Percentiles rank a stretch among this genome's conserved stretches.
These are phyloP conservation scores for Pardosa pseudoannulata DNA, from an alignment of 2,888 invertebrate genomes.

Conservation along the genomic window DNA sequence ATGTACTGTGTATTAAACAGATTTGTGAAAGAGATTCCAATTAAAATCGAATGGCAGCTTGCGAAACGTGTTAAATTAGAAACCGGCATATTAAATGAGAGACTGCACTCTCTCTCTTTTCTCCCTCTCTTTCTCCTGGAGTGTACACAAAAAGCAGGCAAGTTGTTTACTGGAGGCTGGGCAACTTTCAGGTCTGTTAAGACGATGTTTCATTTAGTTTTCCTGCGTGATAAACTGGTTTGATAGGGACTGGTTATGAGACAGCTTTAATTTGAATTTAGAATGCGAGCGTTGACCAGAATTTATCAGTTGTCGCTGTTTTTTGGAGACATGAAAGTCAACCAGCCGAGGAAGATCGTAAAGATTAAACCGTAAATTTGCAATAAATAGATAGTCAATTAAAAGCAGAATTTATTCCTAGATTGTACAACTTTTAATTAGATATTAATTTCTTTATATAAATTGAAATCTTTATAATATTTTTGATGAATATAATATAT, in stretches of 20 bases:
- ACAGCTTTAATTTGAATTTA: neutral
- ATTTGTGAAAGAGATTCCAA: neutral
- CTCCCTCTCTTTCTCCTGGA: neutral
- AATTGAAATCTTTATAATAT: too few species aligned
- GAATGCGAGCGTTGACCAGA: neutral
- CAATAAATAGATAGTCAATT: neutral
- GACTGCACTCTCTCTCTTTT: neutral
- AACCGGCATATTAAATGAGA: neutral
- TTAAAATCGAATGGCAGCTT: neutral
- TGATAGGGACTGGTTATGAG: neutral
- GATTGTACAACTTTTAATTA: too few species aligned
- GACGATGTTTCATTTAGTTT: neutral
- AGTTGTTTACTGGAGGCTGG: neutral
- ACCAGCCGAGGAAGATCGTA: neutral
- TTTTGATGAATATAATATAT: too few species aligned
- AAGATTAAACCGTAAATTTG: neutral
- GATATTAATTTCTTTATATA: too few species aligned
- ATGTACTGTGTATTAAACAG: too few species aligned
- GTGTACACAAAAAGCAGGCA: neutral
- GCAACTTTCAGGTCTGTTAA: neutral
- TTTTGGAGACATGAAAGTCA: too few species aligned
- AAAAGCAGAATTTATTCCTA: too few species aligned
- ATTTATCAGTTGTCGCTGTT: conserved; percentile 1
- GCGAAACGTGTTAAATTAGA: neutral
- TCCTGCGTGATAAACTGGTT: neutral